Evolutionary conservation across 92 coral and sea anemone genomes (phyloP).

Genomic region (Epizoanthus stellaris): DNA sequence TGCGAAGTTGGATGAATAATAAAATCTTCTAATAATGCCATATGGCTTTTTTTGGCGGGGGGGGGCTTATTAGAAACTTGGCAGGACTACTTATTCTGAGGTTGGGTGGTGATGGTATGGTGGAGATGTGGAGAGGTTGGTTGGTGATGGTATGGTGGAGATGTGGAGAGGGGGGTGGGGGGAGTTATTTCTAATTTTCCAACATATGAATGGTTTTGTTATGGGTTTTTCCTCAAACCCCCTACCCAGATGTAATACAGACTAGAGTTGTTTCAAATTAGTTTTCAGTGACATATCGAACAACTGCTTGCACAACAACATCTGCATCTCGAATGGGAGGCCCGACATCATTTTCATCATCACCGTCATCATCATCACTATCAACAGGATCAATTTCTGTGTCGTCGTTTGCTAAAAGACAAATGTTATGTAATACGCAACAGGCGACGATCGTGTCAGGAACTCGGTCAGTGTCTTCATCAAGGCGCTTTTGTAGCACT

Average conservation of each 20-base stretch:
- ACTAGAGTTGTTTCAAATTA: slow-evolving; percentile 26
- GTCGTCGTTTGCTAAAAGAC: slow-evolving; percentile 20
- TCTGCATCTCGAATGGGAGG: slow-evolving; percentile 54
- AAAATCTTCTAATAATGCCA: no score
- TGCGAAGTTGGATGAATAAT: neutral
- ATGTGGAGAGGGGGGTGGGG: slow-evolving; percentile 15
- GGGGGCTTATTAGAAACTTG: no score
- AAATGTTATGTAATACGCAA: slow-evolving; percentile 39
- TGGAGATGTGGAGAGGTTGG: slow-evolving; percentile 27
- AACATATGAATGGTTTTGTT: slow-evolving; percentile 25
- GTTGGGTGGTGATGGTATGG: slow-evolving; percentile 22
- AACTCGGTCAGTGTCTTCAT: slow-evolving; percentile 37
- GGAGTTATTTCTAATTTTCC: slow-evolving; percentile 18
- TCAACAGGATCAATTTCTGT: neutral
- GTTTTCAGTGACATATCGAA: slow-evolving; percentile 56
- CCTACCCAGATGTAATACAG: slow-evolving; percentile 29
- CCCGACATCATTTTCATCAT: slow-evolving; percentile 42
- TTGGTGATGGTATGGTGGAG: slow-evolving; percentile 25
- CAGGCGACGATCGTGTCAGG: slow-evolving; percentile 17
- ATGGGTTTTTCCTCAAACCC: slow-evolving; percentile 24
- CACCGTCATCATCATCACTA: slow-evolving; percentile 17
- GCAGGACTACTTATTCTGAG: slow-evolving; percentile 16
- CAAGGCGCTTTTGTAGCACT: slow-evolving; percentile 19
- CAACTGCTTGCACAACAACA: slow-evolving; percentile 54
- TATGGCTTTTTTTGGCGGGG: no score